Conservation (phyloP, 2,113 vertebrate genomes). For the Alaudala cheleensis region DNA sequence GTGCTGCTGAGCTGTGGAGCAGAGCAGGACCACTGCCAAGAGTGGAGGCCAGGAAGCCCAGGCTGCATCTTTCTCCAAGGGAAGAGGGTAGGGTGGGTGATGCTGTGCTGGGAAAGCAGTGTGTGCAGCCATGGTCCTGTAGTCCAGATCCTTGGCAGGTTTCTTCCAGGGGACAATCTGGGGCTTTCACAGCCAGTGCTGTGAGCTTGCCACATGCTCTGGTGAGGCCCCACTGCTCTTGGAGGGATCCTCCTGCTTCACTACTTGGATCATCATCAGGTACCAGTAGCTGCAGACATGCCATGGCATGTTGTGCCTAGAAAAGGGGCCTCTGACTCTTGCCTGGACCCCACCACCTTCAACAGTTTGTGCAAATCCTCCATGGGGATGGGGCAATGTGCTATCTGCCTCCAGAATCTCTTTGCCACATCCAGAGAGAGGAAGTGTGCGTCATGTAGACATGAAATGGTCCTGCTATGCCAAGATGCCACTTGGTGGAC, state of each 20-base stretch:
- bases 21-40: not conserved
- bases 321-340: not conserved
- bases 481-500: not conserved
- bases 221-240: not conserved
- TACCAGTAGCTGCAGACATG: not conserved
- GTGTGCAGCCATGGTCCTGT: rapidly evolving
- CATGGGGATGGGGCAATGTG: rapidly evolving
- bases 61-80: not conserved
- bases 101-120: not conserved
- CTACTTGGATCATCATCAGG: not conserved
- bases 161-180: not conserved
- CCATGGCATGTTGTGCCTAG: not conserved
- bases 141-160: not conserved
- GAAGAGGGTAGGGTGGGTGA: not conserved
- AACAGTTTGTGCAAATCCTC: not conserved
- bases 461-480: not conserved
- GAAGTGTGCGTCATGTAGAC: not conserved
- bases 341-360: not conserved
- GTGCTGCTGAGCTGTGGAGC: not conserved
- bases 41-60: not conserved
- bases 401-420: not conserved
- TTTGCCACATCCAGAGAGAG: not conserved
- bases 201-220: not conserved
- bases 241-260: not conserved
- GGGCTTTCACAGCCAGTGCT: not conserved